phyloP scores from a whole-genome alignment of 1,140 invertebrate genomes.

The Drosophila athabasca region DNA sequence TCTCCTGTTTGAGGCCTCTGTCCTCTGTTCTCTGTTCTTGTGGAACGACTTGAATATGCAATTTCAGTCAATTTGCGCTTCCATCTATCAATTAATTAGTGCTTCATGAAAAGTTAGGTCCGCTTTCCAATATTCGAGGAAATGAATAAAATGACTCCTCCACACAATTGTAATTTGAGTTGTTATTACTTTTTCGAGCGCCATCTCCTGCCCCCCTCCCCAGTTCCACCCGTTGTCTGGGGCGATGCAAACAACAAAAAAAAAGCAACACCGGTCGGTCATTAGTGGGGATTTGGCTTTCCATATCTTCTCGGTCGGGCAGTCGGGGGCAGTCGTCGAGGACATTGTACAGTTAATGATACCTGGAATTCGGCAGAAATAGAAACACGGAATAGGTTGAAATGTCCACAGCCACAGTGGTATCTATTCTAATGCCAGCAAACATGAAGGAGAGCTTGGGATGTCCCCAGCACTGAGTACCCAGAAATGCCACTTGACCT shows the following conservation, averaged over 20 bases:
- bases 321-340: not conserved
- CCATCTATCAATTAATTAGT: slow-evolving; percentile 72
- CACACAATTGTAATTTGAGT: slow-evolving; percentile 44
- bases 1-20: too few relatives aligned
- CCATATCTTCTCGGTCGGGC: not conserved
- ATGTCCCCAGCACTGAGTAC: too few relatives aligned
- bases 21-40: too few relatives aligned
- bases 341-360: slow-evolving; percentile 43
- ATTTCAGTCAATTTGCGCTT: slow-evolving; percentile 54
- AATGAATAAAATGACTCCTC: slow-evolving; percentile 7
- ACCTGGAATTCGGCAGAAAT: slow-evolving; percentile 21
- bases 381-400: slow-evolving; percentile 4
- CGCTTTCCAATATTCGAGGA: not conserved
- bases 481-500: too few relatives aligned
- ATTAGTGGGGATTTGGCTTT: slow-evolving; percentile 35
- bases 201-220: not conserved
- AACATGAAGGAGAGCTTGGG: too few relatives aligned
- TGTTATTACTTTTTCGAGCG: slow-evolving; percentile 13
- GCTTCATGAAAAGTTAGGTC: slow-evolving; percentile 50
- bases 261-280: slow-evolving; percentile 19
- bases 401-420: not conserved
- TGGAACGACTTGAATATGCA: slow-evolving; percentile 47
- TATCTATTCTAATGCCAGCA: too few relatives aligned
- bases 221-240: slow-evolving; percentile 19
- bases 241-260: slow-evolving; percentile 12